These are phyloP conservation scores for Xestia sexstrigata DNA, from an alignment of 2,888 invertebrate species.

Conservation along the genomic window DNA sequence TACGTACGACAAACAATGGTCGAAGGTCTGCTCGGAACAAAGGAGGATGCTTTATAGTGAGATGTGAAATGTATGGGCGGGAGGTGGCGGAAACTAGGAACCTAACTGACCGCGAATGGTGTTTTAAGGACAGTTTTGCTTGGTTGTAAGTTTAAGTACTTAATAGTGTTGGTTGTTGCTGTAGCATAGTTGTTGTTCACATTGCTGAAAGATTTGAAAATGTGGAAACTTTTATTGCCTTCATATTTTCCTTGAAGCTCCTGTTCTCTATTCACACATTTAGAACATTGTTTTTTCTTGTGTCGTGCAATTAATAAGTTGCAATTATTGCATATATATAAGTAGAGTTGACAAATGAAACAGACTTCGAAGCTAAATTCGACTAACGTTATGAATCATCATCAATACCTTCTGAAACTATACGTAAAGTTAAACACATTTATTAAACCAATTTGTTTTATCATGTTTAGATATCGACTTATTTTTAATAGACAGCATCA, in stretches of 20 bases:
- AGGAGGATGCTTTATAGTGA: constrained; percentile 26
- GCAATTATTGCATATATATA: too few relatives aligned
- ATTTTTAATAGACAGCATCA: too few relatives aligned
- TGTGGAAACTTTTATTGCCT: too few relatives aligned
- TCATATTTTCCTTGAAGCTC: too few relatives aligned
- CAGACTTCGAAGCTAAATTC: too few relatives aligned
- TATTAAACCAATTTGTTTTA: too few relatives aligned
- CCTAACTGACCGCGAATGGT: constrained; percentile 39
- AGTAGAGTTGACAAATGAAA: too few relatives aligned
- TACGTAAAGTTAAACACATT: too few relatives aligned
- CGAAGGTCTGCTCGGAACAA: constrained; percentile 53
- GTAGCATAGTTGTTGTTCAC: not conserved
- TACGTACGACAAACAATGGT: constrained; percentile 35
- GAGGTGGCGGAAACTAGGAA: constrained; percentile 5
- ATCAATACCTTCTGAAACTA: too few relatives aligned
- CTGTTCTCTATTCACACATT: not conserved
- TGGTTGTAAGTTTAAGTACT: not conserved
- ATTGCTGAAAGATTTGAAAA: not conserved
- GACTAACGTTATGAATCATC: too few relatives aligned
- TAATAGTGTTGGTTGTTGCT: not conserved
- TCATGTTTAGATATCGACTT: too few relatives aligned
- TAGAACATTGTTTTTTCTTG: not conserved
- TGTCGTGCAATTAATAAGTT: too few relatives aligned
- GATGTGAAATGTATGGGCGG: constrained; percentile 28
- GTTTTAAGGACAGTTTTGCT: constrained; percentile 13